Evolutionary conservation across 2,113 vertebrate genomes (phyloP).

Genomic region (Donacobius atricapilla): DNA sequence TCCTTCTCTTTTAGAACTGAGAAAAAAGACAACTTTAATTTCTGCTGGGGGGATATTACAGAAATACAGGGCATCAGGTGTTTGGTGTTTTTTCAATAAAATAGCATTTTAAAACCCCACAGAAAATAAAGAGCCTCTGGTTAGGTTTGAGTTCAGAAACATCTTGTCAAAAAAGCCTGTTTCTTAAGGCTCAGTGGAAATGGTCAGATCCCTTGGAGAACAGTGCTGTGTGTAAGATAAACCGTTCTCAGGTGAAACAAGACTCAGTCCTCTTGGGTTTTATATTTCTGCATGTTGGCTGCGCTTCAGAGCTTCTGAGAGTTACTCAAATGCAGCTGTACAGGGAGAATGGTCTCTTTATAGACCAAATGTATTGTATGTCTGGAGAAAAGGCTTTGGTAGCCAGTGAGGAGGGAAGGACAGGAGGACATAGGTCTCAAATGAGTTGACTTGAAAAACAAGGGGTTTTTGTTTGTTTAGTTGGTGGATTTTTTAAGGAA

Average conservation of each 20-base stretch:
- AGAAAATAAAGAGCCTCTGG: neutral
- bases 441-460: neutral
- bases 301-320: conserved; percentile 26
- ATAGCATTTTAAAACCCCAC: neutral
- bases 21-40: neutral
- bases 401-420: neutral
- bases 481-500: neutral
- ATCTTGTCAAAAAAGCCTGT: neutral
- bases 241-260: conserved; percentile 2
- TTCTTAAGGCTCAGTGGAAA: neutral
- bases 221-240: neutral
- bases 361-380: neutral
- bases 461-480: neutral
- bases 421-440: neutral
- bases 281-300: conserved; percentile 44
- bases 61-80: neutral
- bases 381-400: conserved; percentile 17
- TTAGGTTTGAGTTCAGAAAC: neutral
- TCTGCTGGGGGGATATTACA: neutral
- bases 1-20: neutral
- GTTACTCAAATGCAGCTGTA: conserved; percentile 18
- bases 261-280: conserved; percentile 30
- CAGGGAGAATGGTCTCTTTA: conserved; percentile 37
- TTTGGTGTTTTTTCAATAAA: neutral
- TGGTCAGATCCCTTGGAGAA: neutral